Base-by-base conservation (phyloP, 2,797 vertebrate genomes). In the Tauraco hartlaubi region DNA sequence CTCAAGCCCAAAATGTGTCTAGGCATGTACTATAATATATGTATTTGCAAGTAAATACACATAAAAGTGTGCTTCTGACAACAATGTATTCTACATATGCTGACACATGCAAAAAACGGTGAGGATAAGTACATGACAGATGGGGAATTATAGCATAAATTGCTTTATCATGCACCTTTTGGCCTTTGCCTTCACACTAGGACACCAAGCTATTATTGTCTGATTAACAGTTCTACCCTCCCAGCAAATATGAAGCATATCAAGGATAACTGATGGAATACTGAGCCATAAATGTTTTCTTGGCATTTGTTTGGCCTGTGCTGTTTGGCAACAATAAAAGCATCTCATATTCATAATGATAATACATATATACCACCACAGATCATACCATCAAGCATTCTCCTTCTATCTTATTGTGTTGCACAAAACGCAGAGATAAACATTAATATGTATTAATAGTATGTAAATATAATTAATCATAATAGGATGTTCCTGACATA, bases 401-500 rank as follows among this genome's bases (percentile, higher is more conserved):
- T 94, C 72, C 62, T 79, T 80, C 68, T 52, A 55, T 77, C 54
- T 78, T 74, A 88, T 5, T 77, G 23, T 58, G 61, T 28, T 85
- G 48, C 2, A 6, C 66, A 88, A 85, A 95, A 87, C 55, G 58
- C 20, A 33, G 72, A 54, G 22, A 90, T 37, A 95, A 89, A 72
- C 62, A 92, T 88, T 88, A 94, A 92, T 90, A 81, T 62, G 43
- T 62, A 85, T 84, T 90, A 94, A 93, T 66, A 88, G 62, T 58
- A 92, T 84, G 85, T 58, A 95, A 94, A 95, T 88, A 75, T 44
- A 94, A 95, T 96, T 94, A 92, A 95, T 94, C 95, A 91, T 73
- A 84, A 91, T 85, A 84, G 69, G 84, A 88, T 80, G 46, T 48
- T 77, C 51, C 66, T 92, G 91, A 83, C 89, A 81, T 39, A 74